Conservation (phyloP, 2,797 vertebrate species). For the Gallirallus australis region DNA sequence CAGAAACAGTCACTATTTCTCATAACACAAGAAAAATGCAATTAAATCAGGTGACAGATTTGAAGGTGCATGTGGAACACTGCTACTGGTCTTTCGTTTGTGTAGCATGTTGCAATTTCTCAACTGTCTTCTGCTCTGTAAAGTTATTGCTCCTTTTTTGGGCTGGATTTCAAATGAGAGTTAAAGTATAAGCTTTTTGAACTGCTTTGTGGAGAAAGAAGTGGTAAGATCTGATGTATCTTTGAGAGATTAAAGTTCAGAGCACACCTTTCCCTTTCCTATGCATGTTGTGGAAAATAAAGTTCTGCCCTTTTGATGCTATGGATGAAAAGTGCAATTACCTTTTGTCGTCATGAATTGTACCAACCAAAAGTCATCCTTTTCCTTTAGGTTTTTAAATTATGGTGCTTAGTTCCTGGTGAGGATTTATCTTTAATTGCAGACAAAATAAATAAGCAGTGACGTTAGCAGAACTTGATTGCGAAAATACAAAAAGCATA, state of each 20-base stretch:
- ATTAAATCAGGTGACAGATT: neutral
- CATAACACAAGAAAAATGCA: neutral
- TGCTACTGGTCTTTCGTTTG: neutral
- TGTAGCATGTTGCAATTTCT: neutral
- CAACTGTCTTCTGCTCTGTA: neutral
- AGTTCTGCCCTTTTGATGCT: neutral
- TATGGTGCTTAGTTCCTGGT: neutral
- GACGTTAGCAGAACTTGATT: neutral
- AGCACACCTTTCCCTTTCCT: neutral
- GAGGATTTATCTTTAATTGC: neutral
- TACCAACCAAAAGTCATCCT: neutral
- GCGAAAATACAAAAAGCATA: neutral
- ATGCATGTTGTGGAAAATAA: neutral
- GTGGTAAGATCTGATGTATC: neutral
- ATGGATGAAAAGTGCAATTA: neutral
- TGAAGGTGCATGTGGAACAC: neutral
- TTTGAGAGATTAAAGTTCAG: neutral
- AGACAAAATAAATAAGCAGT: neutral
- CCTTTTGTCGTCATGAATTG: neutral
- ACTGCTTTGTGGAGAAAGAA: neutral
- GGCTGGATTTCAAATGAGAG: neutral
- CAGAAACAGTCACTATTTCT: neutral
- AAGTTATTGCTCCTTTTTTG: neutral
- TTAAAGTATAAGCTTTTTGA: constrained; percentile 1
- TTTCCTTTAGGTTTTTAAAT: neutral